These are phyloP conservation scores for Neolamprologus cancellatus DNA, from an alignment of 2,113 vertebrate genomes.

Conservation along the genomic window DNA sequence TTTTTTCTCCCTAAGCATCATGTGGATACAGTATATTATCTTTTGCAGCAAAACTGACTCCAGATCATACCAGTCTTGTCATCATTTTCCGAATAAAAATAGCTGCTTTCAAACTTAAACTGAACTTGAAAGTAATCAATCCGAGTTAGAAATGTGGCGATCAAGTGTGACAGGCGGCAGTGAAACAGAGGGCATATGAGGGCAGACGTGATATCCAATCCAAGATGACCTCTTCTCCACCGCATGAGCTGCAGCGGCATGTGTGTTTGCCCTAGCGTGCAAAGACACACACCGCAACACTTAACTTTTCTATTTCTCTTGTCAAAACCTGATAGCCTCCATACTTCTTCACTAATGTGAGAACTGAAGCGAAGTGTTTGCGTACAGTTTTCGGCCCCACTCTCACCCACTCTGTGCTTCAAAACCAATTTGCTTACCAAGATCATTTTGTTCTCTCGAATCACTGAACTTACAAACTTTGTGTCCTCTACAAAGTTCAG, in stretches of 20 bases:
- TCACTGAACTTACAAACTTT: background rate
- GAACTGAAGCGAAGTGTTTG: background rate
- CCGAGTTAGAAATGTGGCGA: slow-evolving; percentile 40
- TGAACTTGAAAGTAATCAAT: slow-evolving; percentile 62
- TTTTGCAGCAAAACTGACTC: background rate
- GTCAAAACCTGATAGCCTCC: slow-evolving; percentile 26
- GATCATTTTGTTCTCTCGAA: background rate
- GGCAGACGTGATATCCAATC: slow-evolving; percentile 54
- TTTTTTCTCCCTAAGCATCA: background rate
- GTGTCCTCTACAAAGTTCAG: background rate
- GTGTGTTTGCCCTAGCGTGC: background rate
- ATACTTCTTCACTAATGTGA: slow-evolving; percentile 13
- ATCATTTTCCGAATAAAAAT: slow-evolving; percentile 23
- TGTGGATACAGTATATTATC: background rate
- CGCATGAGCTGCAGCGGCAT: background rate
- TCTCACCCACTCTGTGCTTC: background rate
- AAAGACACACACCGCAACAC: background rate
- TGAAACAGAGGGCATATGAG: slow-evolving; percentile 52
- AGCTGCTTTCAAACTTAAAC: slow-evolving; percentile 31
- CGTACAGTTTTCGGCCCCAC: background rate
- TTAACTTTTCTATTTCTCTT: slow-evolving; percentile 18
- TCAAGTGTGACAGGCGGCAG: slow-evolving; percentile 44
- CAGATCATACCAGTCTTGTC: background rate
- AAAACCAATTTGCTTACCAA: background rate
- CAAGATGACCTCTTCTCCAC: slow-evolving; percentile 10